Percentiles rank a stretch among this genome's conserved stretches.
These are phyloP conservation scores for Tetragonula clypearis DNA, from an alignment of 1,140 invertebrate genomes.

Conservation along the genomic window DNA sequence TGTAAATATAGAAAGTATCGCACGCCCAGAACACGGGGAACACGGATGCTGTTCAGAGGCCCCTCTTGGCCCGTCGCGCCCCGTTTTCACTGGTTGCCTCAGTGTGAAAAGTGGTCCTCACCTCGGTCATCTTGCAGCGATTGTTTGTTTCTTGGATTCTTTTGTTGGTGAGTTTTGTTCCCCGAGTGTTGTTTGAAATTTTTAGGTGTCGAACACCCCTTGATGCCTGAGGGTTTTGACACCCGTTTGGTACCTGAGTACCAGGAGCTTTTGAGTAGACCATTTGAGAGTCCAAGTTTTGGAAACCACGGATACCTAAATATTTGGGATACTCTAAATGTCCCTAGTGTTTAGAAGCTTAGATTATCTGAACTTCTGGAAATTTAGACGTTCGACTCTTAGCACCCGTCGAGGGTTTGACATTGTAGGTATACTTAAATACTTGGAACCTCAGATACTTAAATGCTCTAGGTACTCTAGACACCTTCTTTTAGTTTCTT, in stretches of 20 bases:
- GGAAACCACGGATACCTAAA: neutral
- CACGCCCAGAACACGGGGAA: slow-evolving; percentile 9
- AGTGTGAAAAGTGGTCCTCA: too few relatives aligned
- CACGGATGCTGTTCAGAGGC: slow-evolving; percentile 41
- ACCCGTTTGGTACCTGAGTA: neutral
- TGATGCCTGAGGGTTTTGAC: too few relatives aligned
- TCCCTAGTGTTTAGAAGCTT: too few relatives aligned
- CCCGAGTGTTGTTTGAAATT: neutral
- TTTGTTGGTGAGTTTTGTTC: neutral
- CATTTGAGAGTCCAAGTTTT: neutral
- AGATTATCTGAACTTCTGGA: too few relatives aligned
- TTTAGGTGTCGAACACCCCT: neutral
- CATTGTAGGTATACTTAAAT: neutral
- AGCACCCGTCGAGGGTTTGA: neutral
- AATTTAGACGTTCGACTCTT: too few relatives aligned
- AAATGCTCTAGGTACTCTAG: neutral
- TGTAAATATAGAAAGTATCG: slow-evolving; percentile 59
- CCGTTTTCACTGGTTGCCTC: neutral
- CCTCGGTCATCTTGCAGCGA: neutral
- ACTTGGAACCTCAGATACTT: neutral
- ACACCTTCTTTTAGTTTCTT: neutral
- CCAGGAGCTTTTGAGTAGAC: neutral
- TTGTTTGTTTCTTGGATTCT: neutral
- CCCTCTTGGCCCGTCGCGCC: neutral
- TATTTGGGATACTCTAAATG: neutral